Base-by-base conservation (phyloP, 2,888 invertebrate species). In the Cotesia congregata region DNA sequence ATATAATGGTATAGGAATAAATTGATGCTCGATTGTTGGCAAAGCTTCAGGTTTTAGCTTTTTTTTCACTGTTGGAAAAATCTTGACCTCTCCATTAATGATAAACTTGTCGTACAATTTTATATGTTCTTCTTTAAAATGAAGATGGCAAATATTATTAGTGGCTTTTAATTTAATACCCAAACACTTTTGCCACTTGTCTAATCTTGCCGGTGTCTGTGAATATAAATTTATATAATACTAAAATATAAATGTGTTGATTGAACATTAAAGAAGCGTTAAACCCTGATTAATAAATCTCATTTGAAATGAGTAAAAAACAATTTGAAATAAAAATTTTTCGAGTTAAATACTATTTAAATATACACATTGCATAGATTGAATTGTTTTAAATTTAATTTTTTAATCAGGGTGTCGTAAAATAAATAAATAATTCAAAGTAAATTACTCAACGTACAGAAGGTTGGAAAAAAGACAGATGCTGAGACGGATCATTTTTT, bases 111-210 rank as follows among this genome's bases (percentile, higher is more conserved):
- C 69, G n/a, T 69, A 69, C 69, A 69, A 40, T 69, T 59, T 69
- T 50, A 69, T 41, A 12, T 69, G n/a, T 4, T 41, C 41, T 9
- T 41, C 69, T 59, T 69, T 69, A 0, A 69, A 69, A 69, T 69
- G 69, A 69, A 69, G 41, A 12, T 69, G 69, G 9, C 69, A 69
- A 69, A 69, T 69, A 41, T 41, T 40, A 59, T 69, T 15, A 3
- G 69, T n/a, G 6, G 69, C 6, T 69, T 69, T 69, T 41, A 69
- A 69, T 9, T 40, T 7, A n/a, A 69, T 69, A 41, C 69, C 69
- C 69, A 69, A 41, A 41, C 41, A 4, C 2, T 0, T 40, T 20
- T 15, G 41, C 69, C 69, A 69, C 39, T 41, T 40, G 39, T 68
- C 7, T 0, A 30, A 69, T 20, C 69, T 40, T 1, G 41, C 20